Percentiles rank a stretch among this genome's conserved stretches.
Evolutionary conservation across 1,140 invertebrate species (phyloP).

Genomic region (Lasioglossum albipes): DNA sequence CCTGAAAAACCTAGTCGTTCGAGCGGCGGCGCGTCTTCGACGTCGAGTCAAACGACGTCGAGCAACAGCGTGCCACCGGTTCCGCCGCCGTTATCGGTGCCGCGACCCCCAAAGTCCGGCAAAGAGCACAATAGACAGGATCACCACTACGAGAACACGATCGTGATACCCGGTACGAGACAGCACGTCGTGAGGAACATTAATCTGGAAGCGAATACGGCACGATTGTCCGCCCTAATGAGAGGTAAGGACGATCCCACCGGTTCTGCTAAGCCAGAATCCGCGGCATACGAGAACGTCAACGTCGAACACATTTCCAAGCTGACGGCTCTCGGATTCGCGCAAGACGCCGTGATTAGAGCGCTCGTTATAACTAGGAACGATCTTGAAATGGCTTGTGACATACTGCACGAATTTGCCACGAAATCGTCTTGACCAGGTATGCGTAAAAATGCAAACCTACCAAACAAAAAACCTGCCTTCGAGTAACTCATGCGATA

Average conservation of each 20-base stretch:
- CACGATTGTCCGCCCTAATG: constrained; percentile 74
- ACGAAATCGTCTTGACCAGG: constrained; percentile 82
- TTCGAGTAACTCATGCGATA: not conserved
- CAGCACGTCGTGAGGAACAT: constrained; percentile 78
- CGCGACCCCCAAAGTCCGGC: constrained; percentile 69
- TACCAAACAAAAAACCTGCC: constrained; percentile 4
- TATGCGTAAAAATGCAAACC: constrained; percentile 52
- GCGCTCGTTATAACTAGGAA: constrained; percentile 95
- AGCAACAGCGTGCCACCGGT: constrained; percentile 68
- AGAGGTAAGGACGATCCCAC: constrained; percentile 73
- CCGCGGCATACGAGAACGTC: constrained; percentile 90
- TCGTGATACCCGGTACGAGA: constrained; percentile 81
- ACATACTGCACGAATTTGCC: constrained; percentile 96
- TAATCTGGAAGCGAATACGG: constrained; percentile 73
- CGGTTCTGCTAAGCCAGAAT: constrained; percentile 65
- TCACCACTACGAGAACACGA: constrained; percentile 83
- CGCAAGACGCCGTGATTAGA: constrained; percentile 92
- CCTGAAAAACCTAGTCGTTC: constrained; percentile 66
- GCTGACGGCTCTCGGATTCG: constrained; percentile 92
- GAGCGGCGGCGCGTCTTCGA: constrained; percentile 17
- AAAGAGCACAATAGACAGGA: constrained; percentile 76
- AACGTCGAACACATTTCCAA: constrained; percentile 94
- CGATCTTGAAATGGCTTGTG: constrained; percentile 96
- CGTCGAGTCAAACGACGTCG: constrained; percentile 56
- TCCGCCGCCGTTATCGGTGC: constrained; percentile 74